Evolutionary conservation across 1,140 invertebrate species (phyloP), one percentile per base, ranked within the genome.

Genomic region (Papilio aristodemus): DNA sequence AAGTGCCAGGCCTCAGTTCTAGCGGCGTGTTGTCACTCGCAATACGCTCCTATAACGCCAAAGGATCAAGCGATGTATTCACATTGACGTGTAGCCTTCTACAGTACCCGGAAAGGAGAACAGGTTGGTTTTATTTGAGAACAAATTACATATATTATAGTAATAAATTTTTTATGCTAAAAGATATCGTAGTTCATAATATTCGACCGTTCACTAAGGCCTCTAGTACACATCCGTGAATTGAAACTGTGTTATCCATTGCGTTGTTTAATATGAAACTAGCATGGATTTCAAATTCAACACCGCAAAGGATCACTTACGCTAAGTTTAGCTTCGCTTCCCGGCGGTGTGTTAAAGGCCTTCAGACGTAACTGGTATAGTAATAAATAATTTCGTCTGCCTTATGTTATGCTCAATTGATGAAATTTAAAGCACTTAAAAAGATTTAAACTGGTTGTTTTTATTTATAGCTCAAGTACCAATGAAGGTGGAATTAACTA

Each of bases 101-200:
- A 14, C 87, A 89, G 39, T 84, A 88, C 46, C 87, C 88, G 0
- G 84, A 87, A 67, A 62, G 87, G 37, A 85, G 89, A 69, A 90
- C 88, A 60, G 88, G 88, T 90, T 57, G 77, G 80, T 50, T 0
- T 25, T 50, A 9, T 19, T 13, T 41, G 3, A 43, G 1, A 6
- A 14, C 11, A 39, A 39, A 39, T 38, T 38, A 9, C n/a, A 11
- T 38, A 38, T 10, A 38, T 10, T 10, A 38, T 0, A 4, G 37
- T 8, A 10, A 9, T 37, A 37, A 38, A 38, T 38, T 0, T 38
- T 54, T 27, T 41, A 8, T 37, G n/a, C n/a, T n/a, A n/a, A n/a
- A n/a, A n/a, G n/a, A n/a, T n/a, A n/a, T n/a, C n/a, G n/a, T n/a
- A n/a, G n/a, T n/a, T n/a, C n/a, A n/a, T n/a, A n/a, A n/a, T n/a